A percentile compares a stretch with the other conserved stretches of the same genome.
phyloP scores from a whole-genome alignment of 1,140 invertebrate species.

The Agrypnia vestita region DNA sequence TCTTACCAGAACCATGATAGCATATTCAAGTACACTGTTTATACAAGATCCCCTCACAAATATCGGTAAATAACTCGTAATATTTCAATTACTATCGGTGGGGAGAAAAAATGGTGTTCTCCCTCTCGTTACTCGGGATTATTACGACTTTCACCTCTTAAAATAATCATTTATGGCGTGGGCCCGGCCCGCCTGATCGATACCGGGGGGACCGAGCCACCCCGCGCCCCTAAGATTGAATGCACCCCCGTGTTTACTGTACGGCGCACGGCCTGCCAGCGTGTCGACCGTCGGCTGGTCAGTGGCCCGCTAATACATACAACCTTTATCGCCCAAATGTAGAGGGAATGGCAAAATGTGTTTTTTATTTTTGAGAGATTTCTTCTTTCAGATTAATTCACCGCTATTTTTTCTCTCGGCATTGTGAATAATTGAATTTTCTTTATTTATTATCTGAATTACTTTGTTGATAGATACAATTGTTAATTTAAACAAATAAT shows the following conservation, averaged over 20 bases:
- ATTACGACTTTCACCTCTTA: constrained; percentile 48
- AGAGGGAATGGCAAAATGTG: not conserved
- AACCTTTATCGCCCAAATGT: constrained; percentile 20
- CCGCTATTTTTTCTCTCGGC: no score
- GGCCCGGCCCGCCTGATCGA: constrained; percentile 45
- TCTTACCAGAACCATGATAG: no score
- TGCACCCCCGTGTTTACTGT: constrained; percentile 55
- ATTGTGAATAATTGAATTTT: no score
- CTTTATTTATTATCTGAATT: no score
- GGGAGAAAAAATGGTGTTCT: constrained; percentile 12
- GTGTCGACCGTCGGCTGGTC: constrained; percentile 38
- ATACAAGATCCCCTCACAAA: constrained; percentile 20
- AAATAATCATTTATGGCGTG: constrained; percentile 52
- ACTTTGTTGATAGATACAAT: no score
- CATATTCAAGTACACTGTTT: no score
- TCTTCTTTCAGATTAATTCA: constrained; percentile 5
- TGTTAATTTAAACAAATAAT: no score
- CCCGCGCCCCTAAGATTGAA: constrained; percentile 49
- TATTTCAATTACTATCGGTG: constrained; percentile 44
- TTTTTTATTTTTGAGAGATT: not conserved
- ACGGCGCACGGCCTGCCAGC: constrained; percentile 28
- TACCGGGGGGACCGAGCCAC: constrained; percentile 14
- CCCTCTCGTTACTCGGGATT: constrained; percentile 37
- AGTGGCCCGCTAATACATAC: constrained; percentile 41
- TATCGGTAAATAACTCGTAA: constrained; percentile 37